Base-by-base conservation (phyloP, 1,140 invertebrate species). In the Pseudomyrmex dendroicus region DNA sequence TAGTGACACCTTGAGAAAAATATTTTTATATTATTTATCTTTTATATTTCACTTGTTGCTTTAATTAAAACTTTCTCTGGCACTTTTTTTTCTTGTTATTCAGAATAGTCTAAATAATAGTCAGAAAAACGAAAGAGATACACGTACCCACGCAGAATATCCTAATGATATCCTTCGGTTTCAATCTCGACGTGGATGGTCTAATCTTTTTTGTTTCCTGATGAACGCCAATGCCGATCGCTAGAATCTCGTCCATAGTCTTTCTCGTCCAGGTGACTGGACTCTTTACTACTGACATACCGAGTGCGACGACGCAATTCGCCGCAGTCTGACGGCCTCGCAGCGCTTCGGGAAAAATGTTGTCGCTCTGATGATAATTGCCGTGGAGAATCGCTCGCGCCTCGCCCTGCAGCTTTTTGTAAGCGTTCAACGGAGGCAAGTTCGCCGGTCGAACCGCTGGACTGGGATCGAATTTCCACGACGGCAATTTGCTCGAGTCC, bases 261-360 rank as follows among this genome's bases (percentile, higher is more conserved):
- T 89, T 92, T 57, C 85, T 93, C 0, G 92, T 94, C 93, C 93
- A 94, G 0, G 91, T 93, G 3, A 86, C 70, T 0, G 93, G 91
- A 35, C 86, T 91, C 76, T 94, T 94, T 2, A 94, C 80, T 1
- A 93, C 57, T 0, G 92, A 89, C 92, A 94, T 93, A 0, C 82
- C 92, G 0, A 94, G 83, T 0, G 91, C 87, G 0, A 92, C 90
- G 0, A 93, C 68, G 68, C 93, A 94, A 67, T 92, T 92, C 0
- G 93, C 88, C 0, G 92, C 91, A 0, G 85, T 90, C 50, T 92
- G 92, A n/a, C 82, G 88, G 2, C 88, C 89, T 5, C 92, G 78
- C 7, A 93, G 70, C 5, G 46, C 59, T 20, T 90, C 83, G 0
- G 92, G 73, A 56, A 93, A 93, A 46, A 93, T 85, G 7, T 92